A percentile compares a stretch with the other conserved stretches of the same genome.
Evolutionary conservation across 1,140 invertebrate genomes (phyloP).

Genomic region (Drosophila leontia): DNA sequence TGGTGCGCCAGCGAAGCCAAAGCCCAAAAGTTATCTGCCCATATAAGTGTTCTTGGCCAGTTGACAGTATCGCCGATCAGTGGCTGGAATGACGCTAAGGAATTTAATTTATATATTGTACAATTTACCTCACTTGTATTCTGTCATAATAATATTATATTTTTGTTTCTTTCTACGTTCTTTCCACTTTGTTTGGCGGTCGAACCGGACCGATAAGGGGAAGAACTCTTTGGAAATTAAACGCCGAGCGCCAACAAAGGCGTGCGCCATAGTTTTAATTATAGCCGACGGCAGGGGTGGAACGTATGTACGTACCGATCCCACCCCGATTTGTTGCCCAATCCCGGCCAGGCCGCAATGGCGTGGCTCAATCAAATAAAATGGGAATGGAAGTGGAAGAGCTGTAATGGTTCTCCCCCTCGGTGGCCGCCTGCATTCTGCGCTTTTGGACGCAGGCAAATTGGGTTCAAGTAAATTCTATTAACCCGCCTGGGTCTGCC

Average conservation of each 20-base stretch:
- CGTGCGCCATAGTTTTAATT: conserved; percentile 77
- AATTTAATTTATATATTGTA: conserved; percentile 77
- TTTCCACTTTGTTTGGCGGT: conserved; percentile 52
- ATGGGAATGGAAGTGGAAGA: conserved; percentile 28
- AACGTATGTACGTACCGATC: conserved; percentile 19
- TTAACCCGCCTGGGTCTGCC: conserved; percentile 62
- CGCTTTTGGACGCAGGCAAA: conserved; percentile 46
- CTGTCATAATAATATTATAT: conserved; percentile 38
- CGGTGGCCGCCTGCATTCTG: conserved; percentile 28
- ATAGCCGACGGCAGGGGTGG: conserved; percentile 40
- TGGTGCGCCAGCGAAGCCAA: conserved; percentile 32
- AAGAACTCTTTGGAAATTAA: conserved; percentile 54
- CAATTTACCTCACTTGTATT: conserved; percentile 26
- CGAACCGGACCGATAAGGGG: conserved; percentile 42
- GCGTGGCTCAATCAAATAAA: conserved; percentile 80
- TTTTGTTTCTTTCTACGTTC: conserved; percentile 7
- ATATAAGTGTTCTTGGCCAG: conserved; percentile 65
- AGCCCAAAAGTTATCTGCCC: conserved; percentile 40
- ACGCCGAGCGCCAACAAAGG: conserved; percentile 61
- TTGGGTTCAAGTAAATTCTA: conserved; percentile 81
- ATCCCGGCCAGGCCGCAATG: conserved; percentile 50
- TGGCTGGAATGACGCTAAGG: conserved; percentile 53
- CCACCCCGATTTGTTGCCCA: conserved; percentile 42
- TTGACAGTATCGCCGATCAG: conserved; percentile 76
- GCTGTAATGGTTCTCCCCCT: conserved; percentile 20